Conservation (phyloP, 2,797 vertebrate species). For the Triplophysa bombifrons region DNA sequence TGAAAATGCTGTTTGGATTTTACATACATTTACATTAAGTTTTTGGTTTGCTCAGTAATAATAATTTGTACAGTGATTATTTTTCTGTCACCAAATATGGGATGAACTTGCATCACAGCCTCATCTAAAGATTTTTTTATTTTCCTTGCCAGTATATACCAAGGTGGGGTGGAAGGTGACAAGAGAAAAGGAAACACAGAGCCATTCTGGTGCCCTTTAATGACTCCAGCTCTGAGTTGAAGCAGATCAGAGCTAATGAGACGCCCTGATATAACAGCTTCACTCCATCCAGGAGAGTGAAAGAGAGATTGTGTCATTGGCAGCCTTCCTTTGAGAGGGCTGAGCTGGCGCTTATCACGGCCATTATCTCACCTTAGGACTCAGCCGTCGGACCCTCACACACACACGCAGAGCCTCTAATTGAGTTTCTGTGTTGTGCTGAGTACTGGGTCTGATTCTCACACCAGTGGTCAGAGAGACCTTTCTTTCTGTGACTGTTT, state of each 20-base stretch:
- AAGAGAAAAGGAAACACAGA: constrained; percentile 20
- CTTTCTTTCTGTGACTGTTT: background rate
- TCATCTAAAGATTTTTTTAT: background rate
- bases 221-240: constrained; percentile 36
- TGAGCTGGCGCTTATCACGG: constrained; percentile 42
- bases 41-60: too few relatives aligned
- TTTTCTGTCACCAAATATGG: background rate
- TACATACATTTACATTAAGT: too few relatives aligned
- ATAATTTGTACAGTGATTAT: too few relatives aligned
- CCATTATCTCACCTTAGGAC: constrained; percentile 46
- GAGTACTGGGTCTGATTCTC: constrained; percentile 30
- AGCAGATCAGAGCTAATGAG: constrained; percentile 54
- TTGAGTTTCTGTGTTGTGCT: constrained; percentile 55
- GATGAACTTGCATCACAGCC: constrained; percentile 9
- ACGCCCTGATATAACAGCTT: constrained; percentile 49
- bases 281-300: constrained; percentile 33
- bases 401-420: constrained; percentile 47
- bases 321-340: constrained; percentile 31
- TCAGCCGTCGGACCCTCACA: constrained; percentile 46
- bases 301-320: constrained; percentile 13
- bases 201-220: constrained; percentile 36
- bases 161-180: constrained; percentile 3
- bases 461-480: constrained; percentile 15
- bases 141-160: background rate
- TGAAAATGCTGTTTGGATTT: too few relatives aligned